phyloP scores from a whole-genome alignment of 2,888 invertebrate genomes.

The Tridacna gigas region DNA sequence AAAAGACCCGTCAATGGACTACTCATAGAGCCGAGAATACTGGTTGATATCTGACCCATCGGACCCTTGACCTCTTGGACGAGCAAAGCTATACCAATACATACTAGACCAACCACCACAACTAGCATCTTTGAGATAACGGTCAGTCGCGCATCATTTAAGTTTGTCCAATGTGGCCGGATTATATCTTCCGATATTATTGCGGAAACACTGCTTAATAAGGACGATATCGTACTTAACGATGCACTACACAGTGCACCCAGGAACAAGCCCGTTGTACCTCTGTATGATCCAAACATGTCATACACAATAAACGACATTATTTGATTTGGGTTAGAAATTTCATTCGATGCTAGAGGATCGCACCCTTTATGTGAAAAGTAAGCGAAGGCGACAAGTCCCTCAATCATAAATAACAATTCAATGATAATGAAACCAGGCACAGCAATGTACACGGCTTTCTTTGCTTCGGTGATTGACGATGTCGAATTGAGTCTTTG shows the following conservation, averaged over 20 bases:
- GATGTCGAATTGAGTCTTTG: slow-evolving; percentile 49
- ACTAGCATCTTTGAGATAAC: slow-evolving; percentile 40
- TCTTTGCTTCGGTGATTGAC: slow-evolving; percentile 41
- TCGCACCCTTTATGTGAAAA: slow-evolving; percentile 49
- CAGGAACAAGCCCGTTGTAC: slow-evolving; percentile 42
- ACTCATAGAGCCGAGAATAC: slow-evolving; percentile 39
- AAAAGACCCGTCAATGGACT: slow-evolving; percentile 45
- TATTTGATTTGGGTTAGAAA: slow-evolving; percentile 53
- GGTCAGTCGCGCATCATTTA: slow-evolving; percentile 30
- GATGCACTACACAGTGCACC: slow-evolving; percentile 46
- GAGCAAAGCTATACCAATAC: slow-evolving; percentile 43
- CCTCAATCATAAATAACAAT: slow-evolving; percentile 42
- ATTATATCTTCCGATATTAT: slow-evolving; percentile 42
- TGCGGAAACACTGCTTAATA: slow-evolving; percentile 47
- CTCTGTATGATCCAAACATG: slow-evolving; percentile 38
- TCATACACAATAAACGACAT: slow-evolving; percentile 41
- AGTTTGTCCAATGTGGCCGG: neutral
- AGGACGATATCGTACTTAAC: slow-evolving; percentile 46
- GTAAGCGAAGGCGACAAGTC: slow-evolving; percentile 51
- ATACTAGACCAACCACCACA: slow-evolving; percentile 34
- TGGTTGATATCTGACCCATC: slow-evolving; percentile 45
- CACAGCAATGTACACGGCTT: slow-evolving; percentile 36
- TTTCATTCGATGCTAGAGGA: slow-evolving; percentile 43
- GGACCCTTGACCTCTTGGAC: slow-evolving; percentile 50
- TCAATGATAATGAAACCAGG: slow-evolving; percentile 41